phyloP scores from a whole-genome alignment of 2,888 invertebrate genomes.

The Bugulina stolonifera region DNA sequence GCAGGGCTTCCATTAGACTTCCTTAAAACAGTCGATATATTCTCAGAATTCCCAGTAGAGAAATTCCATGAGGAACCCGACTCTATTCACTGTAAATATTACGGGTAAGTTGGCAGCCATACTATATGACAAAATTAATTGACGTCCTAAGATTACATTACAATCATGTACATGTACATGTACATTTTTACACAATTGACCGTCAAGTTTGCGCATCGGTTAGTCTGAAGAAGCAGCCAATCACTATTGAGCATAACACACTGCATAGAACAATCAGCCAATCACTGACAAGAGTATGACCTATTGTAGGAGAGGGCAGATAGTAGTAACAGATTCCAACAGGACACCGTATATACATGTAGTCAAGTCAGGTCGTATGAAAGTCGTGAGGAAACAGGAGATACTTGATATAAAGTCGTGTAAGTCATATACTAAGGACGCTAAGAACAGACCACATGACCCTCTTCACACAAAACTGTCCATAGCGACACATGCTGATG shows the following conservation, averaged over 20 bases:
- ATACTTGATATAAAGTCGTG: conserved; percentile 37
- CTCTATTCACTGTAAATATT: conserved; percentile 44
- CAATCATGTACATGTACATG: too few species aligned
- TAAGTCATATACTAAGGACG: conserved; percentile 31
- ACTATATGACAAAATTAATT: not conserved
- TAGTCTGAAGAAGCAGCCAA: too few species aligned
- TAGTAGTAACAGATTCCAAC: conserved; percentile 42
- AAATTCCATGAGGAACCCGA: conserved; percentile 38
- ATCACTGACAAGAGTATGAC: too few species aligned
- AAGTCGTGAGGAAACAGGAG: conserved; percentile 42
- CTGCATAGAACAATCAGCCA: too few species aligned
- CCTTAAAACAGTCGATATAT: conserved; percentile 42
- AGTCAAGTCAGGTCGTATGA: conserved; percentile 46
- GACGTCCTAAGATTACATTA: too few species aligned
- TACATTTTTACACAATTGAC: too few species aligned
- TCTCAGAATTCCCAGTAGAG: conserved; percentile 47
- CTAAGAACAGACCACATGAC: conserved; percentile 8
- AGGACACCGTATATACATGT: conserved; percentile 48
- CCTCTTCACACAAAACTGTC: not conserved
- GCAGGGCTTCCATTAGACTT: conserved; percentile 46
- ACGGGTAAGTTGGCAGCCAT: conserved; percentile 40
- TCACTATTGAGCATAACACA: too few species aligned
- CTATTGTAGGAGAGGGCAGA: conserved; percentile 32
- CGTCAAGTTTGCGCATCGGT: too few species aligned
- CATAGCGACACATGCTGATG: conserved; percentile 41